These are phyloP conservation scores for Neoascia interrupta DNA, from an alignment of 2,888 invertebrate genomes.

Conservation along the genomic window DNA sequence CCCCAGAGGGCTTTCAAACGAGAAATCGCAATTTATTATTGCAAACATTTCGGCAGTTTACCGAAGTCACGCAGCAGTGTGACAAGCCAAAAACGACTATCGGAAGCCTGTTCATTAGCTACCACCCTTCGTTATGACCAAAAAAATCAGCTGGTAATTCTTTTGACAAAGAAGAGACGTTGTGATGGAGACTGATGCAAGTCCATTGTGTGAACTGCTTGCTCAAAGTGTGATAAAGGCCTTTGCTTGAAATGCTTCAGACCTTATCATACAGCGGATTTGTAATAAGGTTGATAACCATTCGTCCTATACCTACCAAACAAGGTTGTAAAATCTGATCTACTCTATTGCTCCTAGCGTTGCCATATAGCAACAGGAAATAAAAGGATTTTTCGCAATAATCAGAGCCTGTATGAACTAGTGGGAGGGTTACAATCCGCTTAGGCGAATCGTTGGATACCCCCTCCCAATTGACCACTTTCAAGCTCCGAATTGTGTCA, in stretches of 20 bases:
- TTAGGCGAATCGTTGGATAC: no score
- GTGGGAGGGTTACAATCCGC: no score
- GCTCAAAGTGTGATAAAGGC: not conserved
- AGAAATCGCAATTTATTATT: conserved; percentile 9
- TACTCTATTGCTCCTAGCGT: not conserved
- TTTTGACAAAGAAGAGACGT: conserved; percentile 1
- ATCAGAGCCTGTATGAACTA: no score
- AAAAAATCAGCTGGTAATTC: not conserved
- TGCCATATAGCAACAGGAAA: not conserved
- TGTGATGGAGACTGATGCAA: not conserved
- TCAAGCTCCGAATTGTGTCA: no score
- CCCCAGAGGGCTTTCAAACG: conserved; percentile 6
- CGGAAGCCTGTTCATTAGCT: no score
- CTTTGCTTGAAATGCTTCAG: conserved; percentile 6
- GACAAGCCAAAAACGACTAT: no score
- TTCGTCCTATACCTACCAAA: not conserved
- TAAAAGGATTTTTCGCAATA: no score
- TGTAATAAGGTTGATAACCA: not conserved
- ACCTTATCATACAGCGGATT: conserved; percentile 2
- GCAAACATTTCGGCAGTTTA: no score
- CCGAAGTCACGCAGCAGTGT: no score
- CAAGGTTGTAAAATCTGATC: not conserved
- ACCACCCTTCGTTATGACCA: conserved; percentile 1
- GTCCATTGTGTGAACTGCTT: conserved; percentile 4
- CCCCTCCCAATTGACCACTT: no score